Conservation (phyloP, 2,113 vertebrate species). For the Hyaena hyaena region DNA sequence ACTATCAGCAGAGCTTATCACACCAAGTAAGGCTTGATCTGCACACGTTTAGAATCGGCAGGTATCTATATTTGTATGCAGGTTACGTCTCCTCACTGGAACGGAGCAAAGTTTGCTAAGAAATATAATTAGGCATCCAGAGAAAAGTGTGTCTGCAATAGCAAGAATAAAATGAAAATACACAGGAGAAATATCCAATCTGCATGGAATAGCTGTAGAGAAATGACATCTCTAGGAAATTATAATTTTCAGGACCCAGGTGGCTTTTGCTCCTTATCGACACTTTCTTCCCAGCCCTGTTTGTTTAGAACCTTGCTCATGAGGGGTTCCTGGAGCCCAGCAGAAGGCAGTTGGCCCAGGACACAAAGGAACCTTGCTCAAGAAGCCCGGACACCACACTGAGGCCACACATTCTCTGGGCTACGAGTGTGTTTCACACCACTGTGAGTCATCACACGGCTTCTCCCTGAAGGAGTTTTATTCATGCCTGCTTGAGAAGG, state of each 20-base stretch:
- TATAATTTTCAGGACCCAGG: neutral
- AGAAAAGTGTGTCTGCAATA: slow-evolving; percentile 7
- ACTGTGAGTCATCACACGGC: neutral
- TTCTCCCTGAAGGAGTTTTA: neutral
- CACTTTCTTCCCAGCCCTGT: neutral
- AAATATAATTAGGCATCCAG: slow-evolving; percentile 21
- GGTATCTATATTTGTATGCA: neutral
- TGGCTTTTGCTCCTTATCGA: neutral
- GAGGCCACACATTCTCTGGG: neutral
- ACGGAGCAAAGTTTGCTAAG: neutral
- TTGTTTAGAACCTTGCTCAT: neutral
- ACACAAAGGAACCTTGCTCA: neutral
- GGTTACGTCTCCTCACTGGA: neutral
- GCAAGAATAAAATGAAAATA: slow-evolving; percentile 28
- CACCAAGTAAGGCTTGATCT: neutral
- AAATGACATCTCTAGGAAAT: neutral
- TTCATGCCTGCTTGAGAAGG: neutral
- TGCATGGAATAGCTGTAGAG: neutral
- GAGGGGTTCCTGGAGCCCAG: neutral
- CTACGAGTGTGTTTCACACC: neutral
- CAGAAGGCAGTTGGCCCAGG: neutral
- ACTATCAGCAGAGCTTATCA: neutral
- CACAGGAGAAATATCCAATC: neutral
- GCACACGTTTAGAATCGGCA: neutral
- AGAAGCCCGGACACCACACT: neutral